A percentile compares a stretch with the other conserved stretches of the same genome.
These are phyloP conservation scores for Marisa cornuarietis DNA, from an alignment of 1,140 invertebrate genomes.

Conservation along the genomic window DNA sequence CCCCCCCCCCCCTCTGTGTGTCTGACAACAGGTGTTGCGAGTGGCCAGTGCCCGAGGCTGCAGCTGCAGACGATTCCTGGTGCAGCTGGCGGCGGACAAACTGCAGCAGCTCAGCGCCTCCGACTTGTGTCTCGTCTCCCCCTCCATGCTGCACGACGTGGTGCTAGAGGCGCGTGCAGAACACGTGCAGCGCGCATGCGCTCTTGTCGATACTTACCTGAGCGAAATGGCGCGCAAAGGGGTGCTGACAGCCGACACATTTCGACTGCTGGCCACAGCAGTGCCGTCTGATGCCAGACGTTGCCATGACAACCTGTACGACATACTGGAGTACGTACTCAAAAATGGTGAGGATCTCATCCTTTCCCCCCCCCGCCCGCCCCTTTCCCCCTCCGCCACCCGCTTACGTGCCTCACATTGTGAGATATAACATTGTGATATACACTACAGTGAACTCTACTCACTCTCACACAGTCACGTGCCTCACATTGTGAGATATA, in stretches of 20 bases:
- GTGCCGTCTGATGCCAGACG: constrained; percentile 50
- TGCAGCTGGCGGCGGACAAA: constrained; percentile 51
- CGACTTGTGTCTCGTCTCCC: constrained; percentile 54
- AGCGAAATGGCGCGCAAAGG: constrained; percentile 55
- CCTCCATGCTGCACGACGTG: constrained; percentile 57
- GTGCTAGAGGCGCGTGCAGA: constrained; percentile 44
- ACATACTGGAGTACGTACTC: constrained; percentile 56
- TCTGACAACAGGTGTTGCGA: constrained; percentile 36
- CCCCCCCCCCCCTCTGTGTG: too few relatives aligned
- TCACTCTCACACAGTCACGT: too few relatives aligned
- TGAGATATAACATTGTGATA: too few relatives aligned
- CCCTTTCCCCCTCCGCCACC: too few relatives aligned
- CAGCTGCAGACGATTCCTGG: constrained; percentile 46
- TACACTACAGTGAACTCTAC: accelerated
- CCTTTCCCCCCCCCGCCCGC: too few relatives aligned
- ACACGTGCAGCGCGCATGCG: constrained; percentile 43
- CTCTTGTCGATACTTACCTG: constrained; percentile 57
- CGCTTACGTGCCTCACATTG: too few relatives aligned
- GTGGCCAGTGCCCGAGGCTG: constrained; percentile 51
- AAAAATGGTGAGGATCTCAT: constrained; percentile 47
- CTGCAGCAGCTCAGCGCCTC: constrained; percentile 50
- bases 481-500: too few relatives aligned
- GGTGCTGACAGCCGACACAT: constrained; percentile 56
- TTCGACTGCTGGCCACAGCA: constrained; percentile 53
- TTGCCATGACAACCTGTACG: constrained; percentile 56